phyloP scores from a whole-genome alignment of 2,888 invertebrate genomes.

The Ophion obscuratus region DNA sequence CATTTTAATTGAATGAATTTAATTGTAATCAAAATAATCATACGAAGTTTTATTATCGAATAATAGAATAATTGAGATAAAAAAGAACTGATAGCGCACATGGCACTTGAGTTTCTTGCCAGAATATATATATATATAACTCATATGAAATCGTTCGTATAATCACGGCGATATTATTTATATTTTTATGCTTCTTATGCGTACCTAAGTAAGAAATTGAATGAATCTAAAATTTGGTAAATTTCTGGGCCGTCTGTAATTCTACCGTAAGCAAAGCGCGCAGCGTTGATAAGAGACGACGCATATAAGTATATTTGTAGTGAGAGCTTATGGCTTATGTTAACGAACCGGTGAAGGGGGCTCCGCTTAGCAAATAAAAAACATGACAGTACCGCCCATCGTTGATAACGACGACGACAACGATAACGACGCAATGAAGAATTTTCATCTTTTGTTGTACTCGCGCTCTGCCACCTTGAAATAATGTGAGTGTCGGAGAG shows the following conservation, averaged over 20 bases:
- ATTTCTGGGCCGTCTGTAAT: constrained; percentile 2
- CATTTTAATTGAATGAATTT: too few species aligned
- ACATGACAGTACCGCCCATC: constrained; percentile 53
- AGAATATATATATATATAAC: too few species aligned
- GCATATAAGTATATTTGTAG: constrained; percentile 3
- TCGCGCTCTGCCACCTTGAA: not conserved
- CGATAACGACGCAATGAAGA: constrained; percentile 24
- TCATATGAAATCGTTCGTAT: too few species aligned
- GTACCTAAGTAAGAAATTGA: not conserved
- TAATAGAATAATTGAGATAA: too few species aligned
- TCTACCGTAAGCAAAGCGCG: constrained; percentile 14
- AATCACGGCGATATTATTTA: not conserved
- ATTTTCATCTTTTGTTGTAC: constrained; percentile 60
- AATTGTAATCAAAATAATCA: too few species aligned
- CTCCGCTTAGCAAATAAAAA: constrained; percentile 57
- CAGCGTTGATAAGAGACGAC: constrained; percentile 26
- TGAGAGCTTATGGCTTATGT: constrained; percentile 9
- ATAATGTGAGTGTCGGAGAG: not conserved
- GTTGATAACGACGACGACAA: constrained; percentile 55
- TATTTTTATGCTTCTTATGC: not conserved
- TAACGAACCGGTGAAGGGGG: constrained; percentile 23
- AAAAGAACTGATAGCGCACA: too few species aligned
- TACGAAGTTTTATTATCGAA: too few species aligned
- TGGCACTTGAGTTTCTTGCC: too few species aligned
- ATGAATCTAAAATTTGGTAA: not conserved